These are phyloP conservation scores for Notocelia uddmanniana DNA, from an alignment of 2,888 invertebrate species.

Conservation along the genomic window DNA sequence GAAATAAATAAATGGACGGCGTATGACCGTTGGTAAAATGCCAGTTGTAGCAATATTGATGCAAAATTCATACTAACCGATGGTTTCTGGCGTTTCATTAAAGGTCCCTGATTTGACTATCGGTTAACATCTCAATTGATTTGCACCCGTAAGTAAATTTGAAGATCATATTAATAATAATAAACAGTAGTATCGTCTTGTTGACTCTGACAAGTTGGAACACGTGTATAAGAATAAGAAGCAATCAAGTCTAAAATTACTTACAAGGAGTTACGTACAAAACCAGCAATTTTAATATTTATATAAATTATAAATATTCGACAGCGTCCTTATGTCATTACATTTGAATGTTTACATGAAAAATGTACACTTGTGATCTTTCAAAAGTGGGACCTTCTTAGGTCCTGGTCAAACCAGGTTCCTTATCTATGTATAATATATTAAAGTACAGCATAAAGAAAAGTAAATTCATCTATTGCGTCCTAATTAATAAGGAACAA, in stretches of 20 bases:
- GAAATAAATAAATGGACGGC: too few species aligned
- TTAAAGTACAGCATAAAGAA: background rate
- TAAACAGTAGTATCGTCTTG: slow-evolving; percentile 3
- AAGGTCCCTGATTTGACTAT: too few species aligned
- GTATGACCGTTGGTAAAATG: too few species aligned
- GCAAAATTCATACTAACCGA: too few species aligned
- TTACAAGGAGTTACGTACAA: background rate
- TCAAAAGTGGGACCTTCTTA: too few species aligned
- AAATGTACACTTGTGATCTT: background rate
- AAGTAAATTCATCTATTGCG: background rate
- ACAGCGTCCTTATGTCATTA: background rate
- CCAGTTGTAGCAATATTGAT: too few species aligned
- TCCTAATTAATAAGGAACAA: slow-evolving; percentile 13
- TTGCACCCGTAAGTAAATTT: background rate
- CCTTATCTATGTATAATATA: background rate
- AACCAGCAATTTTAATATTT: background rate
- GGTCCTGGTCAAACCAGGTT: too few species aligned
- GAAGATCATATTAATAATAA: background rate
- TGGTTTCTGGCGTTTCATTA: too few species aligned
- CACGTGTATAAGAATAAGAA: slow-evolving; percentile 26
- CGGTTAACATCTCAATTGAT: background rate
- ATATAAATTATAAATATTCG: background rate
- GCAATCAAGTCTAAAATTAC: slow-evolving; percentile 4
- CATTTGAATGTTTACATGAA: background rate
- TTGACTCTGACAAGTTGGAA: slow-evolving; percentile 9